Percentiles rank a stretch among this genome's conserved stretches.
Evolutionary conservation across 2,888 invertebrate genomes (phyloP).

Genomic region (Julus scandinavius): DNA sequence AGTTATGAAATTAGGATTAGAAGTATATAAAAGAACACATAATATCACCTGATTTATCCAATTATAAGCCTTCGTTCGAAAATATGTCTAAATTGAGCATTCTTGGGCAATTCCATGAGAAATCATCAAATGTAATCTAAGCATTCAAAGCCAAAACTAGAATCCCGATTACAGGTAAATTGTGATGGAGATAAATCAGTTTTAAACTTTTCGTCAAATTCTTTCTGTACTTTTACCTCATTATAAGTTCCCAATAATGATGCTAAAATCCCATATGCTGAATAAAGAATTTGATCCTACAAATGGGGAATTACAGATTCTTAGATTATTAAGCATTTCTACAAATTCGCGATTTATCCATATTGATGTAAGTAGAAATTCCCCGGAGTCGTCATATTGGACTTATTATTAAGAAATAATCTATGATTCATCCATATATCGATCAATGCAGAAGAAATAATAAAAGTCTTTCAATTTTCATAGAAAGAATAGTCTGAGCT

Average conservation of each 20-base stretch:
- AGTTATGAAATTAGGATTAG: background rate
- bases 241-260: background rate
- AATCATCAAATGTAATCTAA: background rate
- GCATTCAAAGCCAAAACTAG: background rate
- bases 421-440: constrained; percentile 4
- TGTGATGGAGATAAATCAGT: too few species aligned
- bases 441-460: background rate
- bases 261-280: background rate
- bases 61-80: background rate
- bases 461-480: background rate
- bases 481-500: background rate
- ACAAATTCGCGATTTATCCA: background rate
- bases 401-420: background rate
- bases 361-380: background rate
- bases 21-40: background rate
- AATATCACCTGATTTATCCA: background rate
- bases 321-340: background rate
- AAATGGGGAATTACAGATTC: background rate
- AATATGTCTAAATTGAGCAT: background rate
- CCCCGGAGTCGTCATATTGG: background rate
- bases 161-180: too few species aligned
- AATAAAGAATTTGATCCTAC: background rate
- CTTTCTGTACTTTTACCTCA: background rate
- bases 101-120: background rate
- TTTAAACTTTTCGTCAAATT: too few species aligned